These are phyloP conservation scores for Drosophila littoralis DNA, from an alignment of 1,140 invertebrate genomes.

Conservation along the genomic window DNA sequence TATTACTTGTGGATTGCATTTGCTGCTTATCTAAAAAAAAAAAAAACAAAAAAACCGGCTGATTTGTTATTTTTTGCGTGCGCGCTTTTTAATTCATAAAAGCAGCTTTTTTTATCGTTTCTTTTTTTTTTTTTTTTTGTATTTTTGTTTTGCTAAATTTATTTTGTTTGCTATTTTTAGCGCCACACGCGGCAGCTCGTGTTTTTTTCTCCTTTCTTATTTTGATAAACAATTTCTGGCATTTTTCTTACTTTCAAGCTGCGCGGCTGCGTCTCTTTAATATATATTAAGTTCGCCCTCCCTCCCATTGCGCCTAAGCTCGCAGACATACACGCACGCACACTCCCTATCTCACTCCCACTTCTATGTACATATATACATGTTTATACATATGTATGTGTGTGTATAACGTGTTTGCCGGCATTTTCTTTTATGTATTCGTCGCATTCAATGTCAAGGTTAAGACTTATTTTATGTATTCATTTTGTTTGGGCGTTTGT, in stretches of 20 bases:
- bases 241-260: slow-evolving; percentile 47
- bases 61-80: slow-evolving; percentile 53
- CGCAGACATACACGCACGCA: slow-evolving; percentile 8
- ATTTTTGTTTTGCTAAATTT: slow-evolving; percentile 28
- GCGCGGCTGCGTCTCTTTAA: slow-evolving; percentile 43
- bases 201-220: slow-evolving; percentile 37
- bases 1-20: slow-evolving; percentile 18
- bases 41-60: slow-evolving; percentile 26
- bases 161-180: slow-evolving; percentile 66
- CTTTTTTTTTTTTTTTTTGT: slow-evolving; percentile 31
- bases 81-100: slow-evolving; percentile 43
- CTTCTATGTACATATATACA: not conserved
- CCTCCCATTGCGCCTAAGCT: slow-evolving; percentile 12
- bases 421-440: slow-evolving; percentile 57
- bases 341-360: slow-evolving; percentile 17
- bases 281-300: slow-evolving; percentile 27
- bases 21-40: slow-evolving; percentile 44
- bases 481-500: slow-evolving; percentile 62
- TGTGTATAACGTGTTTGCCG: slow-evolving; percentile 62
- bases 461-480: slow-evolving; percentile 75
- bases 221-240: slow-evolving; percentile 57
- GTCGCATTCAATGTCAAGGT: slow-evolving; percentile 75
- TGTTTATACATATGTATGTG: no score
- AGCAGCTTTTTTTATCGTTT: slow-evolving; percentile 54
- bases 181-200: slow-evolving; percentile 62